Conservation (phyloP, 1,140 invertebrate species). For the Diorhabda carinulata region DNA sequence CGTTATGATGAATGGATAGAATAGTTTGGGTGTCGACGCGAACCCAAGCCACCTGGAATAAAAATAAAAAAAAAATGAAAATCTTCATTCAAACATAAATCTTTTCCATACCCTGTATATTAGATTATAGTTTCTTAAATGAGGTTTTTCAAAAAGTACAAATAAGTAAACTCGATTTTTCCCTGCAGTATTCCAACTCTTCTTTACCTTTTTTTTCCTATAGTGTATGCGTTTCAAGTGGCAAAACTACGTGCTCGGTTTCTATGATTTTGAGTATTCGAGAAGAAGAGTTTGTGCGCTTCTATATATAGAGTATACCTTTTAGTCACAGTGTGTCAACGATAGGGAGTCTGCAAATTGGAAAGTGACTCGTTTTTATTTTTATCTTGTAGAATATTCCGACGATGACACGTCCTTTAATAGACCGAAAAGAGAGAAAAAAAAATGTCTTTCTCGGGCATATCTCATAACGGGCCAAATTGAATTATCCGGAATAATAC, state of each 20-base stretch:
- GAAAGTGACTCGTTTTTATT: slow-evolving; percentile 2
- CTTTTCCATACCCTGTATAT: neutral
- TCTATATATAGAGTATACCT: slow-evolving; percentile 1
- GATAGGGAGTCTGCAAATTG: slow-evolving; percentile 1
- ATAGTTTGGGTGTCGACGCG: slow-evolving; percentile 88
- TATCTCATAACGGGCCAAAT: slow-evolving; percentile 2
- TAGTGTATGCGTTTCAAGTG: slow-evolving; percentile 1
- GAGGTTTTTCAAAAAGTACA: no score
- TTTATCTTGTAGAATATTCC: neutral
- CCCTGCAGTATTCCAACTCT: neutral
- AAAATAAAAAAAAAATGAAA: slow-evolving; percentile 26
- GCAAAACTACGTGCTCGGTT: neutral
- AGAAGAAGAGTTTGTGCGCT: neutral
- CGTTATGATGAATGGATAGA: slow-evolving; percentile 82
- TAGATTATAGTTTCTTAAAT: neutral
- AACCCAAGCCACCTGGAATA: slow-evolving; percentile 80
- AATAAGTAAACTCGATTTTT: neutral
- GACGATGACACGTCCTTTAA: slow-evolving; percentile 1
- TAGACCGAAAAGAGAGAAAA: neutral
- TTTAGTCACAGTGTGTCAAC: slow-evolving; percentile 1
- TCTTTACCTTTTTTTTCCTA: neutral
- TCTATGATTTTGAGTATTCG: neutral
- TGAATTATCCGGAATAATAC: neutral
- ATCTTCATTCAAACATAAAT: no score
- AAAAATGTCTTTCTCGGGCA: neutral